Base-by-base conservation (phyloP, 2,113 vertebrate species). In the Sapajus apella region DNA sequence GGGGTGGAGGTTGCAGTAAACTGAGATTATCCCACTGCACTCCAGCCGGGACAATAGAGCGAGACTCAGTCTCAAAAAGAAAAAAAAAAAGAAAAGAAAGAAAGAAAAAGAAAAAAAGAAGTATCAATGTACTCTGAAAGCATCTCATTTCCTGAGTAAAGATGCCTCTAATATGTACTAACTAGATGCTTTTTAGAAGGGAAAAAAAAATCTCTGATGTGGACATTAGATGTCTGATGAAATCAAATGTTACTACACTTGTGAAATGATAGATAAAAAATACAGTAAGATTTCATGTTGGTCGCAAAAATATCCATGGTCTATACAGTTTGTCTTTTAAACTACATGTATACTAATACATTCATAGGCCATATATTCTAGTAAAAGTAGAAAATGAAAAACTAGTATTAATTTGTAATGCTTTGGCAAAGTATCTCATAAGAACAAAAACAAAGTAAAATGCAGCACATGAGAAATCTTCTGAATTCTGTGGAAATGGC, bases 371-470 rank as follows among this genome's bases (percentile, higher is more conserved):
- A 52, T 68, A n/a, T 72, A 37, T 64, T 61, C 56, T 50, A 91
- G 14, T 13, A 92, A 92, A 72, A 87, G 45, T 45, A n/a, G 30
- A 56, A 66, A 91, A 85, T 56, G 87, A 90, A 95, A 90, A 37
- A 25, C 17, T 94, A 84, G 58, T 23, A 32, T 85, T 79, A 75
- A 91, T 85, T 75, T 70, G 9, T 50, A 87, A 84, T 52, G 17
- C 14, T 32, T 25, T 70, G 30, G 52, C 35, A 66, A 94, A 81
- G 35, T 50, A 70, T 72, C 27, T 77, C 32, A 47, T 93, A 43
- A 83, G 90, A 95, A 85, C 30, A 82, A 94, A 45, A 76, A 88
- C 68, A 20, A 81, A 14, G 55, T 66, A 76, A 95, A 94, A 93
- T 61, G 35, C 5, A 64, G 35, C n/a, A 35, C 17, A 21, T 55